A percentile compares a stretch with the other conserved stretches of the same genome.
These are phyloP conservation scores for Chaetodon trifasciatus DNA, from an alignment of 2,797 vertebrate genomes.

Conservation along the genomic window DNA sequence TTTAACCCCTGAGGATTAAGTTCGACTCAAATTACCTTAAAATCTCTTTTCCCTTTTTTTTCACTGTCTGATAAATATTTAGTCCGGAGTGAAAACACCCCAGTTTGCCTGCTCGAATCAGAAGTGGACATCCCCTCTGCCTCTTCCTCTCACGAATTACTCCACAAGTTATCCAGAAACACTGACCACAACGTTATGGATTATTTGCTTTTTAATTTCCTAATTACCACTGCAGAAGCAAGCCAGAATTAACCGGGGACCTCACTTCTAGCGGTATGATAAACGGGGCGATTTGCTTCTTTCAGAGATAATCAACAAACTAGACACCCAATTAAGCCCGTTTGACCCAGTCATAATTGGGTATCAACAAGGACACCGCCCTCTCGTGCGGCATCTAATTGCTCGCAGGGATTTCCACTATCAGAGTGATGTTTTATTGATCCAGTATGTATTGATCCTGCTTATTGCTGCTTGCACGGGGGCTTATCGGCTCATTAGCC, in stretches of 20 bases:
- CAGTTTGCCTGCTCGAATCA: conserved; percentile 25
- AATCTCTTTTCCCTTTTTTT: neutral
- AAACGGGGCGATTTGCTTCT: conserved; percentile 40
- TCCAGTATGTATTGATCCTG: conserved; percentile 43
- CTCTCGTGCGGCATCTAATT: conserved; percentile 34
- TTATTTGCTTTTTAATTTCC: conserved; percentile 60
- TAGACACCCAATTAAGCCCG: conserved; percentile 57
- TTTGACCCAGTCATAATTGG: conserved; percentile 67
- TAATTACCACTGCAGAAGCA: conserved; percentile 37
- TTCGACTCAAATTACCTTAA: neutral
- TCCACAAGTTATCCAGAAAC: conserved; percentile 18
- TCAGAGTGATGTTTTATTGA: conserved; percentile 45
- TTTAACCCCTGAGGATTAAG: neutral
- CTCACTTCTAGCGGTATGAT: conserved; percentile 36
- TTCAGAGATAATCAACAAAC: conserved; percentile 59
- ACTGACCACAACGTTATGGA: neutral
- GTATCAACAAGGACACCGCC: conserved; percentile 26
- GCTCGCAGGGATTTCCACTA: conserved; percentile 43
- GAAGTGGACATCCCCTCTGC: conserved; percentile 18
- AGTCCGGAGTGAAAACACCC: too few species aligned
- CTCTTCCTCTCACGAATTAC: conserved; percentile 24
- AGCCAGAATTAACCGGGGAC: conserved; percentile 39
- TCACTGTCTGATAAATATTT: conserved; percentile 18
- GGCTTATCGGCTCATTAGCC: conserved; percentile 42
- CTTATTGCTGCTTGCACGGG: conserved; percentile 28